Evolutionary conservation across 2,797 vertebrate genomes (phyloP).

Genomic region (Sebastiscus tertius): DNA sequence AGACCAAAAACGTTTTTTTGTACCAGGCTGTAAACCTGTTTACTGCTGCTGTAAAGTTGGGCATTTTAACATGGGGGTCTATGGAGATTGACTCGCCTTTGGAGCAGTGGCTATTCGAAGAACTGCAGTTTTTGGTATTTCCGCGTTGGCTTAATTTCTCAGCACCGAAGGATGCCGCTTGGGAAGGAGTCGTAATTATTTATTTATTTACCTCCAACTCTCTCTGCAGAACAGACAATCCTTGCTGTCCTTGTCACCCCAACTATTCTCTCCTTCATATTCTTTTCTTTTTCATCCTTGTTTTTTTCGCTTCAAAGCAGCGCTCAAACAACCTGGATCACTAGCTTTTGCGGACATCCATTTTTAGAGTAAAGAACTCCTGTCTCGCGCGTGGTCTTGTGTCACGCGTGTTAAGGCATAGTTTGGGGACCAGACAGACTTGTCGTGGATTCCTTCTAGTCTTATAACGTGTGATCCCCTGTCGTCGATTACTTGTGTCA

Average conservation of each 20-base stretch:
- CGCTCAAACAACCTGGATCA: background rate
- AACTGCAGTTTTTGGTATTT: too few relatives aligned
- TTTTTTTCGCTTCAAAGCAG: background rate
- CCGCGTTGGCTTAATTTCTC: too few relatives aligned
- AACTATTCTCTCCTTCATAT: background rate
- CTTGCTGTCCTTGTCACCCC: background rate
- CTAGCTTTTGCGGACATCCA: background rate
- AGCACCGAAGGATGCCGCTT: accelerated
- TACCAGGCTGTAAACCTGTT: too few relatives aligned
- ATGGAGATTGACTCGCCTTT: too few relatives aligned
- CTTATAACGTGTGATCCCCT: background rate
- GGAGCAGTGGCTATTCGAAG: too few relatives aligned
- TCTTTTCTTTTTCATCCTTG: background rate
- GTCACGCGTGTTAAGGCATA: background rate
- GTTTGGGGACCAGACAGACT: background rate
- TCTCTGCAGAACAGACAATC: background rate
- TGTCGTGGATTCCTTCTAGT: background rate
- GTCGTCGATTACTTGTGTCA: background rate
- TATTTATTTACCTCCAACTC: background rate
- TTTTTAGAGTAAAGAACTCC: background rate
- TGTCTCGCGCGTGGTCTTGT: background rate
- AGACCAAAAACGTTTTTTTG: too few relatives aligned
- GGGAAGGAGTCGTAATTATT: background rate
- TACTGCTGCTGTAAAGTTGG: too few relatives aligned
- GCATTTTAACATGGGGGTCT: too few relatives aligned